phyloP scores from a whole-genome alignment of 2,113 vertebrate species.

The Ameiurus melas region DNA sequence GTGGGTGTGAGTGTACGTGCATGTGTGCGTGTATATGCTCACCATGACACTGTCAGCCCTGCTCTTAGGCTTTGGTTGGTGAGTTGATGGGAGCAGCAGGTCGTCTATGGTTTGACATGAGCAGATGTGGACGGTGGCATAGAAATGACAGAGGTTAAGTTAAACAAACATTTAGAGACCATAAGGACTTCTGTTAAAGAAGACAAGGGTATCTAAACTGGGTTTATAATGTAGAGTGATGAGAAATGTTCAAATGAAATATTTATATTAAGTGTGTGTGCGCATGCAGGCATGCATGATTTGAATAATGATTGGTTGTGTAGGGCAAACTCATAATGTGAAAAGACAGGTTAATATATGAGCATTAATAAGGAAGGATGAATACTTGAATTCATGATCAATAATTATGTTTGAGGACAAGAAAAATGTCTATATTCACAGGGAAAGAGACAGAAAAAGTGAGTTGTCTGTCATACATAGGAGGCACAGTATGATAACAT shows the following conservation, averaged over 20 bases:
- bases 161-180: constrained; percentile 19
- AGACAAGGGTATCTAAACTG: constrained; percentile 8
- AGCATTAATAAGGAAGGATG: neutral
- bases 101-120: neutral
- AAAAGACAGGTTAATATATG: constrained; percentile 5
- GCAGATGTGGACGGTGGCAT: constrained; percentile 5
- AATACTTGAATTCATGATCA: neutral
- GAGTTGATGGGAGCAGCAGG: neutral
- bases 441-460: neutral
- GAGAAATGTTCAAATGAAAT: constrained; percentile 1
- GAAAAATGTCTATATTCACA: neutral
- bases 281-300: neutral
- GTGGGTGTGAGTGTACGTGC: neutral
- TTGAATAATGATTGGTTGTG: neutral
- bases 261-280: neutral
- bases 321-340: neutral
- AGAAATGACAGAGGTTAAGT: constrained; percentile 7
- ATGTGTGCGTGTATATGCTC: neutral
- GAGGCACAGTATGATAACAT: neutral
- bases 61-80: neutral
- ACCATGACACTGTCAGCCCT: neutral
- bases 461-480: neutral
- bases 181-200: constrained; percentile 8
- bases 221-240: neutral
- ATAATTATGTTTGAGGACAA: neutral